phyloP scores from a whole-genome alignment of 2,797 vertebrate species.

The Anabacerthia variegaticeps region DNA sequence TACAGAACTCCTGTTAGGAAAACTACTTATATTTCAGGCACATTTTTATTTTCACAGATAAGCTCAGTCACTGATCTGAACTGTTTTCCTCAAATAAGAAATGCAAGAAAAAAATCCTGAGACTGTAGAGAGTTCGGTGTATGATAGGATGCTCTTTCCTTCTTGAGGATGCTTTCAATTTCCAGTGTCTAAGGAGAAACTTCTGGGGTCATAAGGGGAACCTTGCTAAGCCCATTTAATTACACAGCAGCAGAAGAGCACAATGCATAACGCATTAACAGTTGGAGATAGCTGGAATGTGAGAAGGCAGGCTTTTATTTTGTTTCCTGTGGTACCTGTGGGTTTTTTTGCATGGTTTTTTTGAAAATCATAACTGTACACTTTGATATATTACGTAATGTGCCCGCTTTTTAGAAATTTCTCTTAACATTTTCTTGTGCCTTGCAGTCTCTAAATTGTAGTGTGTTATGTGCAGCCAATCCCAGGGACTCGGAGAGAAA shows the following conservation, averaged over 20 bases:
- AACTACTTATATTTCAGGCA: not conserved
- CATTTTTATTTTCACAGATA: not conserved
- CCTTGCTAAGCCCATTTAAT: not conserved
- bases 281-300: not conserved
- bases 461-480: not conserved
- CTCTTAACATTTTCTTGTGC: not conserved
- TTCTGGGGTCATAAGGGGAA: not conserved
- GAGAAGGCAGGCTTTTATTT: not conserved
- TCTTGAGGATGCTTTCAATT: not conserved
- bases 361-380: not conserved
- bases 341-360: not conserved
- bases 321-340: accelerated
- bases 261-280: not conserved
- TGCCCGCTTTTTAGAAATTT: accelerated
- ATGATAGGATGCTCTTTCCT: not conserved
- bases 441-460: not conserved
- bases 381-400: not conserved
- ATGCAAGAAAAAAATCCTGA: not conserved
- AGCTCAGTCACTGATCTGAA: not conserved
- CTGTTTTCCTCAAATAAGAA: not conserved
- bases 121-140: not conserved
- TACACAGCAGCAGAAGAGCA: not conserved
- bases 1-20: not conserved
- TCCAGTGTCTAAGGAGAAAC: not conserved
- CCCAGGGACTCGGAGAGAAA: not conserved